Base-by-base conservation (phyloP, 1,140 invertebrate species). In the Drosophila arawakana region DNA sequence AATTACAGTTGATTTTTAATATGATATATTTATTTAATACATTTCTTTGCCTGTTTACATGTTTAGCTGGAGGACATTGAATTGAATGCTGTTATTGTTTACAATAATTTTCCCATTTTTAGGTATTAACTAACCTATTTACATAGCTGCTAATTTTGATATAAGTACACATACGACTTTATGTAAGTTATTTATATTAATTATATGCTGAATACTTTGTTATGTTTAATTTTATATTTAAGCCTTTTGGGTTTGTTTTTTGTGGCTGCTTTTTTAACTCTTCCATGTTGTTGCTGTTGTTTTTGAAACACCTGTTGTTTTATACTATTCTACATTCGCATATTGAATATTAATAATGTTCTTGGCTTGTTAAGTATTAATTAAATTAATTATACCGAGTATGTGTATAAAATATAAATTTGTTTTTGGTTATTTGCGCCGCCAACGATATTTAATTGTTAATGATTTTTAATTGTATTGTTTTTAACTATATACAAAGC, bases 41-140 rank as follows among this genome's bases (percentile, higher is more conserved):
- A 88, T 74, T 88, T 80, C 68, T 73, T 61, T 59, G 65, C 72
- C 73, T 77, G 65, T 82, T 88, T 88, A 80, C 71, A 77, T 68
- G 67, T 84, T 89, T 89, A 84, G 75, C 78, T 89, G 84, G 84
- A 89, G 84, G 84, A 89, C 84, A 89, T 70, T 89, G 84, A 89
- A 89, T 89, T 89, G 78, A 89, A 81, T 88, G 78, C 82, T 89
- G 83, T 88, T 88, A 82, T 74, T 73, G 68, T 82, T 86, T 81
- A 82, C 83, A 86, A 75, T 79, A 76, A 68, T 58, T 76, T 25
- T 25, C 58, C 76, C 18, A 15, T 35, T 55, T 43, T 55, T 44
- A 47, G 11, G 35, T 73, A 59, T 52, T 57, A 62, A 57, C 58
- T 86, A 80, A 62, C 47, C 83, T 86, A 86, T 86, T 69, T 86